Evolutionary conservation across 2,797 vertebrate species (phyloP), one percentile per base, ranked within the genome.

Genomic region (Chaetodon trifasciatus): DNA sequence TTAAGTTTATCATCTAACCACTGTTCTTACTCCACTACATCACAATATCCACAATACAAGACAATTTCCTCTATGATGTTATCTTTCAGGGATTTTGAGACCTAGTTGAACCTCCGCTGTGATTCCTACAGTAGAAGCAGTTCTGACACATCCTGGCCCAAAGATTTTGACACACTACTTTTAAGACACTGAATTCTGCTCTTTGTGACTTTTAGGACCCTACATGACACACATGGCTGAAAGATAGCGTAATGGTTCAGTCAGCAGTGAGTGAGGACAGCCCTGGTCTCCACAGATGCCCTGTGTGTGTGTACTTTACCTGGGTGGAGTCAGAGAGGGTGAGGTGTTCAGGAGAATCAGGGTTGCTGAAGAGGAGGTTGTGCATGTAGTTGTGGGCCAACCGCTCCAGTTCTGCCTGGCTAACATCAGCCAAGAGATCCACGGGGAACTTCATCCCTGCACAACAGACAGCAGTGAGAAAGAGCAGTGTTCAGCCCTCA

Each of bases 401-500:
- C 15, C 13, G 92, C 81, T 97, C 94, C 88, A 98, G 28, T 67
- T 95, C 93, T 52, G 93, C 93, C 58, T 96, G 95, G 84, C 93
- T 95, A 69, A 83, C 95, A 62, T 62, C 85, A 37, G 88, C 88
- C 92, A 98, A 89, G 28, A 96, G 65, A 88, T 98, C 97, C 92
- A 98, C 97, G 52, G 97, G 97, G 91, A 96, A 98, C 65, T 93
- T 86, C 97, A 98, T 98, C 73, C 78, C 96, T 94, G 85, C 70
- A 82, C 8, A 35, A 32, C 9, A 47, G 16, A 52, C 8, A 28
- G 9, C 23, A 13, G 37, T 37, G 37, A 49, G 46, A 72, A 4
- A 16, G n/a, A 42, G 44, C 16, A 50, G 15, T 12, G 19, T 46
- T 53, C 32, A 55, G 57, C 8, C 15, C 10, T 8, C 16, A 10